Base-by-base conservation (phyloP, 2,113 vertebrate species). In the Psilopogon haemacephalus region DNA sequence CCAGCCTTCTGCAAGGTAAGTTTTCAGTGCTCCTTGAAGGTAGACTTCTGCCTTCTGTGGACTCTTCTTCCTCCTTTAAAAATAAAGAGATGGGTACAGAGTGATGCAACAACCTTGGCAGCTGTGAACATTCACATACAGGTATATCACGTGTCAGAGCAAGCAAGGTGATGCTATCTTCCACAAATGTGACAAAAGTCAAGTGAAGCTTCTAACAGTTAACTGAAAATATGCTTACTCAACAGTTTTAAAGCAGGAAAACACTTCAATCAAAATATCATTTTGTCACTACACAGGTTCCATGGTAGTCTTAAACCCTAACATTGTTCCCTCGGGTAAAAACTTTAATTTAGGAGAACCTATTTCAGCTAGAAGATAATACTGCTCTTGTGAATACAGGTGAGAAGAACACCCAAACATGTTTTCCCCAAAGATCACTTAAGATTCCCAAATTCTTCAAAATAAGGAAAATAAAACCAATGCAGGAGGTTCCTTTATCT, bases 1-100 rank as follows among this genome's bases (percentile, higher is more conserved):
- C 99, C 99, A 99, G 81, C 98, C 99, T 92, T 99, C 99, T 0
- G 98, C 97, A 69, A 98, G 97, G 78, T 99, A 99, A 0, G 98
- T 99, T 96, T 98, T 99, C 95, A 99, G 93, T 9, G 99, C 99
- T 87, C 98, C 98, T 92, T 99, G 98, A 55, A 99, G 97, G 69
- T 99, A 99, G 30, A 90, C 72, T 73, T 99, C 99, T 4, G 99
- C 99, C 74, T 97, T 98, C 90, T 99, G 98, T 4, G 99, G 98
- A 12, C 98, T 98, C 16, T 98, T 98, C 83, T 99, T 99, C 97
- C 97, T 99, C 99, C 99, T 99, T 86, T 38, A 23, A 92, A 95
- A 86, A 70, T 6, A 28, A n/a, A 73, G 32, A 71, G 83, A 75
- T 24, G 32, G 80, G 60, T 23, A 79, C 5, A 89, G n/a, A 72